Conservation (phyloP, 2,888 invertebrate species). For the Agrypnus murinus region DNA sequence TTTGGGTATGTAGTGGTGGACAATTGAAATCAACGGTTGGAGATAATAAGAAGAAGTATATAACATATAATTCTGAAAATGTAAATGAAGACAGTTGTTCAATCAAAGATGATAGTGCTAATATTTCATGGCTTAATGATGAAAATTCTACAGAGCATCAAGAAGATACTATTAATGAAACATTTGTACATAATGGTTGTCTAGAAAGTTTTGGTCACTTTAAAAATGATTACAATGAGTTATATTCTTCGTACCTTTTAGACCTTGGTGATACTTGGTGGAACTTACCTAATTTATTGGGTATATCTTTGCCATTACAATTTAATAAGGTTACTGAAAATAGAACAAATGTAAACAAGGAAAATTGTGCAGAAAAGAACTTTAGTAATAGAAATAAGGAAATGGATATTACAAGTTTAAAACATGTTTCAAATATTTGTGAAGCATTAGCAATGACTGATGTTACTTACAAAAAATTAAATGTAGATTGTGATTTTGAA, state of each 20-base stretch:
- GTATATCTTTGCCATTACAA: conserved; percentile 1
- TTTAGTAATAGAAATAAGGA: neutral
- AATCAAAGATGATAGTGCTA: conserved; percentile 42
- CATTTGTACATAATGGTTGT: conserved; percentile 1
- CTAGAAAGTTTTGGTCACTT: conserved; percentile 12
- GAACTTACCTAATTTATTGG: conserved; percentile 62
- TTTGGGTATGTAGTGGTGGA: conserved; percentile 76
- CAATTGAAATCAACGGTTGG: conserved; percentile 32
- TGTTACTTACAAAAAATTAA: conserved; percentile 56
- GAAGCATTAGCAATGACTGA: conserved; percentile 61
- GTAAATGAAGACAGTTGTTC: conserved; percentile 8
- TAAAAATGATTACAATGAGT: neutral
- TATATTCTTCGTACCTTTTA: conserved; percentile 52
- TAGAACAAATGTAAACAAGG: neutral
- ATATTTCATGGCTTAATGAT: conserved; percentile 45
- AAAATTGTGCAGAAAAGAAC: neutral
- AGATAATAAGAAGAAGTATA: neutral
- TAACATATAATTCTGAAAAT: neutral
- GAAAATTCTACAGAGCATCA: conserved; percentile 32
- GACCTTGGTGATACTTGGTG: conserved; percentile 65
- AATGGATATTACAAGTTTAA: conserved; percentile 26
- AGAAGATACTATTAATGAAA: conserved; percentile 39
- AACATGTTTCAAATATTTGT: conserved; percentile 53
- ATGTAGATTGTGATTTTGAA: conserved; percentile 59
- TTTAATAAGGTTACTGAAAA: neutral